These are phyloP conservation scores for Hemiscyllium ocellatum DNA, from an alignment of 2,113 vertebrate genomes.

Conservation along the genomic window DNA sequence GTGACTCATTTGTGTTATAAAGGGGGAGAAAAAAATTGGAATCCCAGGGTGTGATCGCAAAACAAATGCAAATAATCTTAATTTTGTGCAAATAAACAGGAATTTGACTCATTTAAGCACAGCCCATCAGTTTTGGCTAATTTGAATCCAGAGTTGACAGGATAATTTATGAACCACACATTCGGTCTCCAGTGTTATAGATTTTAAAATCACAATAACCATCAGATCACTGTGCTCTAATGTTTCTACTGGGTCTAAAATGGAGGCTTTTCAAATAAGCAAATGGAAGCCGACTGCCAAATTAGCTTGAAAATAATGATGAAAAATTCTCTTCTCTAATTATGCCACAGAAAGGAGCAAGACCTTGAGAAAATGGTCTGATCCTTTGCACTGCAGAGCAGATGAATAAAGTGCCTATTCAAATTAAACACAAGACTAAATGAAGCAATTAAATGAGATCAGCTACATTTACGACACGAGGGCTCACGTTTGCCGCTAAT, in stretches of 20 bases:
- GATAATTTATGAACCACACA: neutral
- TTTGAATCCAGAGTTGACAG: neutral
- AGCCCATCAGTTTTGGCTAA: neutral
- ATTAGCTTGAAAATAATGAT: slow-evolving; percentile 21
- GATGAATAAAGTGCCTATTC: slow-evolving; percentile 1
- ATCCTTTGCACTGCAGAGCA: neutral
- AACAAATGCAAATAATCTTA: neutral
- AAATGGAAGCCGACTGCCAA: slow-evolving; percentile 4
- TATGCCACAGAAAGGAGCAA: neutral
- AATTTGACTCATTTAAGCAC: neutral
- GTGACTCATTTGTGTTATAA: neutral
- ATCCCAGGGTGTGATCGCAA: neutral
- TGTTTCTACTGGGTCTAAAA: neutral
- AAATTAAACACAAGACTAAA: slow-evolving; percentile 20
- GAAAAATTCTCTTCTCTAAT: slow-evolving; percentile 4
- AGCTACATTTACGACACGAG: neutral
- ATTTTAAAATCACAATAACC: neutral
- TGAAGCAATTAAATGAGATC: slow-evolving; percentile 14
- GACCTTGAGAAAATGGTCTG: neutral
- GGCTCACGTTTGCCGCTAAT: neutral
- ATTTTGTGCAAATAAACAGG: neutral
- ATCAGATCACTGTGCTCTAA: neutral
- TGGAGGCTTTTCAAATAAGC: neutral
- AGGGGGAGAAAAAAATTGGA: neutral
- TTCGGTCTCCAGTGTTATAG: neutral